These are phyloP conservation scores for Leptonema lineaticorne DNA, from an alignment of 1,140 invertebrate genomes.

Conservation along the genomic window DNA sequence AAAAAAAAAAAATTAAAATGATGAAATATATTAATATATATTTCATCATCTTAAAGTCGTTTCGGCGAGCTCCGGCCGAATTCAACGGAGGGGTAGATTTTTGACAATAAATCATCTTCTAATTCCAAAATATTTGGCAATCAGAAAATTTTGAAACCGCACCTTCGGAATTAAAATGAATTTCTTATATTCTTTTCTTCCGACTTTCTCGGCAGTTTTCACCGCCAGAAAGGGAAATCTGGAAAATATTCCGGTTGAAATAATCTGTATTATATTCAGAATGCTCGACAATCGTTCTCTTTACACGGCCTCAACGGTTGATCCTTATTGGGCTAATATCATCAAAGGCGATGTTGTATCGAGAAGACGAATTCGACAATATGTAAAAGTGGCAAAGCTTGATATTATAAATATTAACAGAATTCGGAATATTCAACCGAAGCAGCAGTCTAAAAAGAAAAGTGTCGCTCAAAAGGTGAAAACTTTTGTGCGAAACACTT, in stretches of 20 bases:
- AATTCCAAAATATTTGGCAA: not conserved
- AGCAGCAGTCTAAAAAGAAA: not conserved
- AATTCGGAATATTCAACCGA: not conserved
- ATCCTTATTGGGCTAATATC: not conserved
- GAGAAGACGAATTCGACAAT: not conserved
- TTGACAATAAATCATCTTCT: not conserved
- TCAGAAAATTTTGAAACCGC: not conserved
- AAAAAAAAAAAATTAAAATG: too few relatives aligned
- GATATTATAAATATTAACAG: not conserved
- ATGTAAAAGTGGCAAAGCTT: slow-evolving; percentile 6
- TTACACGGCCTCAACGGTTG: slow-evolving; percentile 11
- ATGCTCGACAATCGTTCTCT: slow-evolving; percentile 9
- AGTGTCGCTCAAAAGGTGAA: not conserved
- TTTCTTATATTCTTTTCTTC: not conserved
- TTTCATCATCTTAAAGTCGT: not conserved
- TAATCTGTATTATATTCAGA: slow-evolving; percentile 13
- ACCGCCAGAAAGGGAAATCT: not conserved
- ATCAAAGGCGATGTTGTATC: slow-evolving; percentile 11
- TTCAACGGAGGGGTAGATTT: not conserved
- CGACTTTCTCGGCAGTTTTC: not conserved
- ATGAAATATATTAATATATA: too few relatives aligned
- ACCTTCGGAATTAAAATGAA: not conserved
- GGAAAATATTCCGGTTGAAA: not conserved
- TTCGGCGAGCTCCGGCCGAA: slow-evolving; percentile 6
- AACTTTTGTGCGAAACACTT: not conserved